These are phyloP conservation scores for Malacoraja senta DNA, from an alignment of 2,797 vertebrate species.

Conservation along the genomic window DNA sequence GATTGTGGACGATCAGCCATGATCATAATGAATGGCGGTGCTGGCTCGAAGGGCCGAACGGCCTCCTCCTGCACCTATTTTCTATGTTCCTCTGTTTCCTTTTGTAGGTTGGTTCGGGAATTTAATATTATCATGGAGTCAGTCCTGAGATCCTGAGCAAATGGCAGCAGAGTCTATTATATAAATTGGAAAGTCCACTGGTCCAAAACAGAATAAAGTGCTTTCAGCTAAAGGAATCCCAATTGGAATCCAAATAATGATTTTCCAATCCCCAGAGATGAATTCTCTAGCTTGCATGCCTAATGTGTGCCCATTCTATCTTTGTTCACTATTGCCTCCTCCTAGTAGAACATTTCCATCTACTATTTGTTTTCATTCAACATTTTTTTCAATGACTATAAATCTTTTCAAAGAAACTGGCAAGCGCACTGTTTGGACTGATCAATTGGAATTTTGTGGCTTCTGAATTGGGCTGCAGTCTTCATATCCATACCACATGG, in stretches of 20 bases:
- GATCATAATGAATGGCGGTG: no score
- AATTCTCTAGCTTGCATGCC: neutral
- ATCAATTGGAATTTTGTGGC: neutral
- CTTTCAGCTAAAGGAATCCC: constrained; percentile 8
- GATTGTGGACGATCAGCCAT: no score
- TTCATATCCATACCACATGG: neutral
- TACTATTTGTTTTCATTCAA: constrained; percentile 9
- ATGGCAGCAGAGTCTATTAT: neutral
- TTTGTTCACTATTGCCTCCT: neutral
- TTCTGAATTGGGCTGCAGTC: neutral
- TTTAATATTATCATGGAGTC: neutral
- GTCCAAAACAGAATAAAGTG: neutral
- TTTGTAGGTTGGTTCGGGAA: neutral
- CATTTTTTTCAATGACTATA: neutral
- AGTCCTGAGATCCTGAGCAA: neutral
- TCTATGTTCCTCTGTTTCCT: neutral
- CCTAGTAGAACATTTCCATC: neutral
- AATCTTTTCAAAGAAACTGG: constrained; percentile 4
- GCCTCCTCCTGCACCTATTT: no score
- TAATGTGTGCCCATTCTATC: neutral
- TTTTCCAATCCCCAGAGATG: neutral
- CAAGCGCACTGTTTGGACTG: neutral
- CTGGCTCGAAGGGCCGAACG: no score
- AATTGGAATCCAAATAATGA: neutral
- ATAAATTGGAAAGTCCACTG: neutral